A percentile compares a stretch with the other conserved stretches of the same genome.
Evolutionary conservation across 2,797 vertebrate species (phyloP).

Genomic region (Scolopax bukidnonensis): DNA sequence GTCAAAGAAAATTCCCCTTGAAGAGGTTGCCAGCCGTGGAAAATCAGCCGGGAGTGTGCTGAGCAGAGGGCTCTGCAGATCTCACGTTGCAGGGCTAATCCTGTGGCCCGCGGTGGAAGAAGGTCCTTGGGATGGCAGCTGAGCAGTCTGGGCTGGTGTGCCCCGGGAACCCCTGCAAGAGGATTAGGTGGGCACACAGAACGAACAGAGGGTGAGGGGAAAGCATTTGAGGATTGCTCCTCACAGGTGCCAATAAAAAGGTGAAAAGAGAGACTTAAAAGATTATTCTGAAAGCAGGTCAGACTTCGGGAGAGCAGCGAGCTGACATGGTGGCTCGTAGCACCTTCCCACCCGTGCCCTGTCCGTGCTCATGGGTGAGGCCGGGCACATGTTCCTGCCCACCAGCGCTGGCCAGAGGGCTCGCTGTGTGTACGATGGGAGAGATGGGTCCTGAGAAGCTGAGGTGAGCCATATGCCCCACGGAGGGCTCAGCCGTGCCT

Average conservation of each 20-base stretch:
- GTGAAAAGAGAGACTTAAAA: slow-evolving; percentile 19
- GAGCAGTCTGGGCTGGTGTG: neutral
- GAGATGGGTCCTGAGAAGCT: neutral
- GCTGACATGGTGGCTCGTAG: neutral
- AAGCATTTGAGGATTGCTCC: slow-evolving; percentile 1
- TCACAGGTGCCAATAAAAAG: neutral
- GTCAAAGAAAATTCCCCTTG: slow-evolving; percentile 8
- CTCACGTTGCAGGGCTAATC: neutral
- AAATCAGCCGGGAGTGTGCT: neutral
- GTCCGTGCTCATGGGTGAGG: fast-evolving
- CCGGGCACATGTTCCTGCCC: neutral
- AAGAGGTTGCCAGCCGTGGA: neutral
- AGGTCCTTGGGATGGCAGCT: neutral
- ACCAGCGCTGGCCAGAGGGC: fast-evolving
- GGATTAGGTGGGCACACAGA: neutral
- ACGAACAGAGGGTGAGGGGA: neutral
- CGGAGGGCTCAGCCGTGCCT: neutral
- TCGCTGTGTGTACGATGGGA: fast-evolving
- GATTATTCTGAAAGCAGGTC: slow-evolving; percentile 1
- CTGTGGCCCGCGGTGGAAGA: neutral
- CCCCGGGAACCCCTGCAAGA: neutral
- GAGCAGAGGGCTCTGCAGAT: neutral
- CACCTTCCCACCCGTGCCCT: neutral
- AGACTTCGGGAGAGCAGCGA: neutral
- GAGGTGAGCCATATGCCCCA: neutral